Evolutionary conservation across 2,888 invertebrate genomes (phyloP), one percentile per base, ranked within the genome.

Genomic region (Homarus gammarus): DNA sequence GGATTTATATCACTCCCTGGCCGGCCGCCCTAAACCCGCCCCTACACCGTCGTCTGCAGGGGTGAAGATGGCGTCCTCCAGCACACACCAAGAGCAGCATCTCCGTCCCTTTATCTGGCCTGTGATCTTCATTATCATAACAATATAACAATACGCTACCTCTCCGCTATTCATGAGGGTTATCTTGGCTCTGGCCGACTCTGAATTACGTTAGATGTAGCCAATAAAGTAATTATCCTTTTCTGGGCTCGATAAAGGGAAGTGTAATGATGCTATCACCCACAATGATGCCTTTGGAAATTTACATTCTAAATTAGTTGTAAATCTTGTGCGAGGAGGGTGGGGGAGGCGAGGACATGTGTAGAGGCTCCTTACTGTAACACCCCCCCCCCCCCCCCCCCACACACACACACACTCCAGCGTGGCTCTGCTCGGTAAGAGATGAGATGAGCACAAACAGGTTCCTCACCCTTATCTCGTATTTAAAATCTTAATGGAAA

Each of bases 181-280:
- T 64, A 64, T 78, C 85, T 33, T 49, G 51, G 70, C 44, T n/a
- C 77, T 18, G n/a, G 36, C 22, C 38, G 61, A 38, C 33, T n/a
- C 81, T 77, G 68, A 61, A 73, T 51, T 44, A 73, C 73, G 56
- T 31, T 83, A 33, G 49, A 64, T 49, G 49, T 49, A 79, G 82
- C 83, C 87, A 87, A 83, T 87, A 87, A 87, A 87, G 87, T 87
- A 83, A 87, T 87, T 83, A 87, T 68, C 44, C 82, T 49, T 75
- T 83, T 49, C 77, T 83, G 75, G 77, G 61, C 64, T 49, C 36
- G 61, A 82, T 87, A 82, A 87, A 82, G 83, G 75, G 75, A 18
- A 56, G 77, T 64, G 81, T 87, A 87, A 87, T 40, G 87, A 77
- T 87, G 83, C 49, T 83, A 83, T 83, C 87, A 44, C 75, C 27